Evolutionary conservation across 2,888 invertebrate species (phyloP).

Genomic region (Dioctria rufipes): DNA sequence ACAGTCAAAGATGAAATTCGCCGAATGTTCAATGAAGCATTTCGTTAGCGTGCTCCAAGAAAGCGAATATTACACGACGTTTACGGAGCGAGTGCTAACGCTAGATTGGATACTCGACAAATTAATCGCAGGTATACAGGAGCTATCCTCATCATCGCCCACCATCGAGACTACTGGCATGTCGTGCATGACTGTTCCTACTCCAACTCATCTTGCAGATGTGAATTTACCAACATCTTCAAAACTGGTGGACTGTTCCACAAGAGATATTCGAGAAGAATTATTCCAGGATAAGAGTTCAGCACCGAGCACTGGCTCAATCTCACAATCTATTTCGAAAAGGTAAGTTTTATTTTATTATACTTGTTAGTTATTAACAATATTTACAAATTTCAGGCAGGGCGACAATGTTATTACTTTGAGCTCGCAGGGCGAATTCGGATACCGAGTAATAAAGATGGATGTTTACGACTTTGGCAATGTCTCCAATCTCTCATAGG

Average conservation of each 20-base stretch:
- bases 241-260: neutral
- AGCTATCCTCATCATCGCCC: neutral
- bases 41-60: neutral
- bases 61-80: slow-evolving; percentile 3
- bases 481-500: no score
- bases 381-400: no score
- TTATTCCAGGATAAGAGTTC: neutral
- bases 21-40: neutral
- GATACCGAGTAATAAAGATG: no score
- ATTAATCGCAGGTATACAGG: slow-evolving; percentile 1
- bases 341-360: no score
- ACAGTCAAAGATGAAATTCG: no score
- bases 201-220: neutral
- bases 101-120: neutral
- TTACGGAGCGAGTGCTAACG: neutral
- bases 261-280: neutral
- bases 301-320: neutral
- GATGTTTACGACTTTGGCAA: no score
- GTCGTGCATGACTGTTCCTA: slow-evolving; percentile 3
- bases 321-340: slow-evolving; percentile 3
- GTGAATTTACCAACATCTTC: neutral
- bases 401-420: neutral
- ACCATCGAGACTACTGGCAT: neutral
- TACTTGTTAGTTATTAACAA: no score
- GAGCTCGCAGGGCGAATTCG: neutral